phyloP scores from a whole-genome alignment of 2,888 invertebrate species.

The Pandemis cinnamomeana region DNA sequence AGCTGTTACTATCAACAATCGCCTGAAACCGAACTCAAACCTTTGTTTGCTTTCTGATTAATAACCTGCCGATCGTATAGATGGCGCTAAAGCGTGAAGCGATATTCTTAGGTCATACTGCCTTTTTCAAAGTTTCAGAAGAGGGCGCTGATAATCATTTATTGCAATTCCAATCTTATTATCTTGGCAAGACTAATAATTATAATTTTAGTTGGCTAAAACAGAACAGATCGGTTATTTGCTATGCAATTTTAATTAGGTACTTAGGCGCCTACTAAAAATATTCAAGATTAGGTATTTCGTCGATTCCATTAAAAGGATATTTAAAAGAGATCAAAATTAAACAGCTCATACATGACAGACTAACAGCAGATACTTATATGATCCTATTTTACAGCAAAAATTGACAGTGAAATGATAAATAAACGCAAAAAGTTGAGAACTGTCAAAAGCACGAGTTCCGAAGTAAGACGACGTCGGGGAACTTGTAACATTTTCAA shows the following conservation, averaged over 20 bases:
- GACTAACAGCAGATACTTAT: too few relatives aligned
- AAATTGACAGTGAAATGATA: too few relatives aligned
- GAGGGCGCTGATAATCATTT: slow-evolving; percentile 8
- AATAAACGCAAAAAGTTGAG: not conserved
- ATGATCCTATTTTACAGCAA: not conserved
- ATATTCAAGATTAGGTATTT: too few relatives aligned
- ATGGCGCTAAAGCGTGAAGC: slow-evolving; percentile 3
- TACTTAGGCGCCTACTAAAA: too few relatives aligned
- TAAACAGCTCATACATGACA: too few relatives aligned
- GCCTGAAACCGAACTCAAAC: slow-evolving; percentile 3
- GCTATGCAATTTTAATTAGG: too few relatives aligned
- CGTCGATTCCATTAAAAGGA: too few relatives aligned
- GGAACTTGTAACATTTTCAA: not conserved
- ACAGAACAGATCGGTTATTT: too few relatives aligned
- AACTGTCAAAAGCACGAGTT: not conserved
- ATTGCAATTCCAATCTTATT: too few relatives aligned
- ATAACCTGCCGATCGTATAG: not conserved
- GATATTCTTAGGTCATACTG: not conserved
- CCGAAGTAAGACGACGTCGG: not conserved
- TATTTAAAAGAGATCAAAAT: too few relatives aligned
- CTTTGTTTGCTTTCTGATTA: slow-evolving; percentile 7
- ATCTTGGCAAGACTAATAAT: not conserved
- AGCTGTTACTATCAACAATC: slow-evolving; percentile 7
- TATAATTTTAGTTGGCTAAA: not conserved
- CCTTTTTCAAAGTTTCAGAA: not conserved